Conservation (phyloP, 2,797 vertebrate genomes). For the Odontamblyopus lacepedii region DNA sequence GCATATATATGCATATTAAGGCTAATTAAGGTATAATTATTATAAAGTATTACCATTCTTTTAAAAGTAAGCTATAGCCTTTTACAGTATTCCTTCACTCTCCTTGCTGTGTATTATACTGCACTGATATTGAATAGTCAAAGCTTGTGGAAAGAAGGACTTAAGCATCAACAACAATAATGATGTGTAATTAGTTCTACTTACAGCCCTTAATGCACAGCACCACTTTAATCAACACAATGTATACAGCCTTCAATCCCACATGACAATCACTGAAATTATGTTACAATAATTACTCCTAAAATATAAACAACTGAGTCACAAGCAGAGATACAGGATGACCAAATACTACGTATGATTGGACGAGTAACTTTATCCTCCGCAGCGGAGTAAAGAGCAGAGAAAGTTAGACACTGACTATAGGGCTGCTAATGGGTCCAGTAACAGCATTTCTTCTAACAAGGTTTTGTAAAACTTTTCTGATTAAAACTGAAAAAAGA, state of each 20-base stretch:
- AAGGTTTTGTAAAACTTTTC: not conserved
- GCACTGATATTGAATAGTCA: conserved; percentile 10
- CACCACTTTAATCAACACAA: not conserved
- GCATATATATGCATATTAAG: too few species aligned
- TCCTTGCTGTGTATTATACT: conserved; percentile 15
- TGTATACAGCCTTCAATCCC: not conserved
- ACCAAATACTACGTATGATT: not conserved
- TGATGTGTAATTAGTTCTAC: conserved; percentile 18
- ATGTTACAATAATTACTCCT: not conserved
- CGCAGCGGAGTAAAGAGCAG: not conserved
- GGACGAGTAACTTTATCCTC: not conserved
- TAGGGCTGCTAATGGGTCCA: not conserved
- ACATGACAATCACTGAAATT: not conserved
- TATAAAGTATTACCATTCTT: too few species aligned
- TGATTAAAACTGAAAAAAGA: not conserved
- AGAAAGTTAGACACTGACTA: not conserved
- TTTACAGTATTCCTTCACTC: not conserved
- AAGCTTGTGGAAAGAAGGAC: not conserved
- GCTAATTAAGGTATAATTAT: too few species aligned
- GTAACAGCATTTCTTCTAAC: not conserved
- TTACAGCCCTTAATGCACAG: conserved; percentile 19
- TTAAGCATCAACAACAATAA: conserved; percentile 7
- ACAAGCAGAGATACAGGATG: not conserved
- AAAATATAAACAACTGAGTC: not conserved
- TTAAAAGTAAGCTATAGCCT: too few species aligned